Percentiles rank a stretch among this genome's conserved stretches.
phyloP scores from a whole-genome alignment of 2,113 vertebrate genomes.

The Tetrao urogallus region DNA sequence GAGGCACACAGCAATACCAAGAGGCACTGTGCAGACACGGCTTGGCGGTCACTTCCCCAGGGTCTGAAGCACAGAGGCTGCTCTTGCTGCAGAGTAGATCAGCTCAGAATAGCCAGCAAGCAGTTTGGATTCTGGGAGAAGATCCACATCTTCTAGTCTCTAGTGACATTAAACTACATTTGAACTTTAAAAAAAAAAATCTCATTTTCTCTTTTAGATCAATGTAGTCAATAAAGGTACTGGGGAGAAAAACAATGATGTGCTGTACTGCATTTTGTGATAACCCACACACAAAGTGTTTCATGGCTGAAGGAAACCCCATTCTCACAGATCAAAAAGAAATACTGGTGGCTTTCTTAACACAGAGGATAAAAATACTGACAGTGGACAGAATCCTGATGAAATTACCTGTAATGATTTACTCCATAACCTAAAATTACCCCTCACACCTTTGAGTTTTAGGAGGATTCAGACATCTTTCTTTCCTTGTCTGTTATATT shows the following conservation, averaged over 20 bases:
- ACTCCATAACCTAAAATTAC: neutral
- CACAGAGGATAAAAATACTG: neutral
- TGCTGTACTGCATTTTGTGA: neutral
- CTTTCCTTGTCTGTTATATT: neutral
- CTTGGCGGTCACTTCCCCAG: neutral
- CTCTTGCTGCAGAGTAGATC: neutral
- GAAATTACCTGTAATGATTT: neutral
- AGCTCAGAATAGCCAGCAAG: neutral
- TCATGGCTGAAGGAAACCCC: neutral
- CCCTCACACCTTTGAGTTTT: neutral
- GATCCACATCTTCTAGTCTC: neutral
- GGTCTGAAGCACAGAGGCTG: neutral
- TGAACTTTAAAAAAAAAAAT: constrained; percentile 61
- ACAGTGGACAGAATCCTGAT: neutral
- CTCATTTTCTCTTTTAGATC: constrained; percentile 63
- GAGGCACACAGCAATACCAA: neutral
- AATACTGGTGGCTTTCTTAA: neutral
- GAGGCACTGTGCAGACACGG: no score
- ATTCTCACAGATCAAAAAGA: neutral
- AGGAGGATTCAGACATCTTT: neutral
- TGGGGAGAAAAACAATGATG: constrained; percentile 3
- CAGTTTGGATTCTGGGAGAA: neutral
- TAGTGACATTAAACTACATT: constrained; percentile 39
- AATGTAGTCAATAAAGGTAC: constrained; percentile 34
- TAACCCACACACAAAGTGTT: neutral